Evolutionary conservation across 2,888 invertebrate species (phyloP).

Genomic region (Mimumesa dahlbomi): DNA sequence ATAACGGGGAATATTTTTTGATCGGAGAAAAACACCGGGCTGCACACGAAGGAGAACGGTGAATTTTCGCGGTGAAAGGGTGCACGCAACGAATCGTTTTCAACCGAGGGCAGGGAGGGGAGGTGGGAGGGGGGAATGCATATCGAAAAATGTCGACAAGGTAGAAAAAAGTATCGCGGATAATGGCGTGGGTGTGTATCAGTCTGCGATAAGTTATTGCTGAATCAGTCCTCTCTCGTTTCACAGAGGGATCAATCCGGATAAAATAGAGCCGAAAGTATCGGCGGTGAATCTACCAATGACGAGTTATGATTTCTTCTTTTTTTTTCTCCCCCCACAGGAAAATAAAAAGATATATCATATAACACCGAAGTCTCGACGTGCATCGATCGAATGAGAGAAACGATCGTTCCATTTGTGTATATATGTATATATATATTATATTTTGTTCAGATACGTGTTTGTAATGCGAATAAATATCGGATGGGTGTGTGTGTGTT

Average conservation of each 20-base stretch:
- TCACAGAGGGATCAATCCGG: slow-evolving; percentile 28
- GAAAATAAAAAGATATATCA: slow-evolving; percentile 13
- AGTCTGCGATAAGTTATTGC: slow-evolving; percentile 57
- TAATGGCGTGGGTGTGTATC: slow-evolving; percentile 47
- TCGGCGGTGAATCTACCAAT: slow-evolving; percentile 23
- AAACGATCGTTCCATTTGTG: too few relatives aligned
- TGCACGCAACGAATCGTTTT: slow-evolving; percentile 23
- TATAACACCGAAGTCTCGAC: not conserved
- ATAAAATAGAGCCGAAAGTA: slow-evolving; percentile 29
- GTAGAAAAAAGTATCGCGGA: slow-evolving; percentile 37
- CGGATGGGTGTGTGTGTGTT: too few relatives aligned
- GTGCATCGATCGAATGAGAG: not conserved
- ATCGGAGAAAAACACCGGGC: not conserved
- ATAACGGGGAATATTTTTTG: not conserved
- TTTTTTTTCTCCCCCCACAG: slow-evolving; percentile 8
- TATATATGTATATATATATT: too few relatives aligned
- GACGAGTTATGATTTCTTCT: slow-evolving; percentile 21
- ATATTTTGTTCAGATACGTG: too few relatives aligned
- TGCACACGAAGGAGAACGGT: not conserved
- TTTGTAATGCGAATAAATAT: too few relatives aligned
- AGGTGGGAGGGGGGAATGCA: too few relatives aligned
- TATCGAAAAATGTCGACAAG: slow-evolving; percentile 48
- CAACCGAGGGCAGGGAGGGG: too few relatives aligned
- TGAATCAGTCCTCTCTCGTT: slow-evolving; percentile 50
- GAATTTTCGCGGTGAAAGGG: not conserved